Conservation (phyloP, 1,140 invertebrate species). For the Proctacanthus coquilletti region DNA sequence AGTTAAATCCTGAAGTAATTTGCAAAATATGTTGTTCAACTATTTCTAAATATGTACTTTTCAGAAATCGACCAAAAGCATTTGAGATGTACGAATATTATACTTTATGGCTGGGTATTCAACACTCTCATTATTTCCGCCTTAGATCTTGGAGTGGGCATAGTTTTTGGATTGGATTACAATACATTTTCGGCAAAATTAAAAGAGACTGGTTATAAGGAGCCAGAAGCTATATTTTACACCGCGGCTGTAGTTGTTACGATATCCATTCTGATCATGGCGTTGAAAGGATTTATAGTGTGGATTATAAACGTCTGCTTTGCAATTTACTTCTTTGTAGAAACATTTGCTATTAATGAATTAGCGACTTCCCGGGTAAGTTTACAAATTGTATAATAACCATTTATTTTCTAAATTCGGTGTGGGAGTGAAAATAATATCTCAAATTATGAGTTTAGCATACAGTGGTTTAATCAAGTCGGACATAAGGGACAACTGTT, state of each 20-base stretch:
- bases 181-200: conserved; percentile 13
- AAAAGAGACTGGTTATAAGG: conserved; percentile 7
- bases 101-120: conserved; percentile 15
- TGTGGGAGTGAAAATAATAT: conserved; percentile 9
- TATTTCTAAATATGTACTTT: conserved; percentile 10
- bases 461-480: conserved; percentile 10
- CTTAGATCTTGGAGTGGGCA: conserved; percentile 23
- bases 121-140: conserved; percentile 15
- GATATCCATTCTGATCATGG: conserved; percentile 25
- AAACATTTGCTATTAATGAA: conserved; percentile 12
- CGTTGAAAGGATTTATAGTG: conserved; percentile 24
- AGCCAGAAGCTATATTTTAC: conserved; percentile 12
- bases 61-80: too few species aligned
- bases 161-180: conserved; percentile 24
- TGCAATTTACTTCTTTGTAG: conserved; percentile 13
- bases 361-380: conserved; percentile 11
- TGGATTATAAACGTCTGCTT: conserved; percentile 22
- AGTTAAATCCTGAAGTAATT: conserved; percentile 3
- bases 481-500: too few species aligned
- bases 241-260: conserved; percentile 15
- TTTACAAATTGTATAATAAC: neutral
- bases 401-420: conserved; percentile 1
- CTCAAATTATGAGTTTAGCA: conserved; percentile 13
- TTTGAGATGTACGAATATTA: too few species aligned
- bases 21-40: conserved; percentile 3